Evolutionary conservation across 2,888 invertebrate genomes (phyloP), one percentile per base, ranked within the genome.

Genomic region (Pammene fasciana): DNA sequence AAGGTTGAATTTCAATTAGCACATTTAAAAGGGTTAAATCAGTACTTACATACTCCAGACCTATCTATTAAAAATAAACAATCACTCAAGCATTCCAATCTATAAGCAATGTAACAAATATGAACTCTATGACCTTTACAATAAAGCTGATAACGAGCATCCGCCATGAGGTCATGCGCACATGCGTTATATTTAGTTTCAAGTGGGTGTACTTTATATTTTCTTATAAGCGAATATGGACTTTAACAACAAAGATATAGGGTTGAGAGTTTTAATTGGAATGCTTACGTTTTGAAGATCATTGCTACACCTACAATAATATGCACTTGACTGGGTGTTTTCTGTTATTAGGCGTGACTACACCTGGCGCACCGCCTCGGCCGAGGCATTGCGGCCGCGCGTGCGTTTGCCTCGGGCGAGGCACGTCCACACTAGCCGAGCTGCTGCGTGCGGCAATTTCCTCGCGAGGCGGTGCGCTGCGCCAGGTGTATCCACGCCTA

Each of bases 161-260:
- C 54, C 45, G 41, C 38, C 56, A 68, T 68, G 68, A 68, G 56
- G 56, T 68, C 68, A 68, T 57, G 55, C 38, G 46, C 46, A 36
- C 56, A 67, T 67, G 43, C n/a, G 62, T 68, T 68, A 62, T 68
- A 68, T 68, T 68, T 62, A 68, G 68, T 62, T 62, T 62, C 48
- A 68, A 62, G 68, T 68, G 68, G 62, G 68, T 68, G 62, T 62
- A 62, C 62, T 56, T 55, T 56, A 34, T 11, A 46, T 62, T 38
- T 1, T 52, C n/a, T 56, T 43, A 13, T 43, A 55, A 26, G 16
- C 9, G 7, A 56, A 34, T 43, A 36, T 62, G 34, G 36, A 62
- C 62, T 68, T 36, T 62, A 56, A 62, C 11, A 0, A 0, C 5
- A 16, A 3, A 10, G 7, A 0, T 0, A 10, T 11, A 56, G 62